phyloP scores from a whole-genome alignment of 2,888 invertebrate genomes.

The Myopa testacea region DNA sequence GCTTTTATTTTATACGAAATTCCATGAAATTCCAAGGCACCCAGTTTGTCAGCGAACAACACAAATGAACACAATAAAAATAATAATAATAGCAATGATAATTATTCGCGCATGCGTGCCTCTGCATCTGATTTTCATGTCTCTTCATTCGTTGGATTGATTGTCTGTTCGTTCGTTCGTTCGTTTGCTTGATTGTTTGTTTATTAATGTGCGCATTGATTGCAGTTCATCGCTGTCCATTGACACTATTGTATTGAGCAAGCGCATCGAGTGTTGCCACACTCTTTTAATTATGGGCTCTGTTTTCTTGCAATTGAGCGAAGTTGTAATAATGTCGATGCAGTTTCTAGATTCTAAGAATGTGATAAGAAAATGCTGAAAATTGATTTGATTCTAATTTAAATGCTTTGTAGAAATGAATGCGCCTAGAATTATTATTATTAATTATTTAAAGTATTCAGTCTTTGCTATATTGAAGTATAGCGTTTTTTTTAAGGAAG shows the following conservation, averaged over 20 bases:
- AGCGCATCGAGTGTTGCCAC: conserved; percentile 21
- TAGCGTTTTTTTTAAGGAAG: not conserved
- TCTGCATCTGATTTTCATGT: not conserved
- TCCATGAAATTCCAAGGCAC: conserved; percentile 28
- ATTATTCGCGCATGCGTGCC: conserved; percentile 25
- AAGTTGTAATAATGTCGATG: too few species aligned
- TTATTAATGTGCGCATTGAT: conserved; percentile 2
- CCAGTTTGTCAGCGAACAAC: conserved; percentile 9
- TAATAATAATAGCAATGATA: not conserved
- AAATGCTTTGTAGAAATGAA: too few species aligned
- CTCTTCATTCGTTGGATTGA: not conserved
- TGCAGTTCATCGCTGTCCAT: conserved; percentile 37
- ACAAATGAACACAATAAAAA: not conserved
- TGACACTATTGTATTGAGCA: conserved; percentile 28
- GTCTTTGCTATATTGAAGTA: not conserved
- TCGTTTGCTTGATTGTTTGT: not conserved
- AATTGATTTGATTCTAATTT: too few species aligned
- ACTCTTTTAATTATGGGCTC: not conserved
- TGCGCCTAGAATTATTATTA: too few species aligned
- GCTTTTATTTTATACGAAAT: conserved; percentile 2
- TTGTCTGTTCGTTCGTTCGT: not conserved
- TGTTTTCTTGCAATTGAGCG: not conserved
- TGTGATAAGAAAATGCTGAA: too few species aligned
- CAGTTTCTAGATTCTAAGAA: not conserved
- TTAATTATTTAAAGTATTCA: not conserved